Percentiles rank a stretch among this genome's conserved stretches.
Evolutionary conservation across 2,888 invertebrate genomes (phyloP).

Genomic region (Rhingia campestris): DNA sequence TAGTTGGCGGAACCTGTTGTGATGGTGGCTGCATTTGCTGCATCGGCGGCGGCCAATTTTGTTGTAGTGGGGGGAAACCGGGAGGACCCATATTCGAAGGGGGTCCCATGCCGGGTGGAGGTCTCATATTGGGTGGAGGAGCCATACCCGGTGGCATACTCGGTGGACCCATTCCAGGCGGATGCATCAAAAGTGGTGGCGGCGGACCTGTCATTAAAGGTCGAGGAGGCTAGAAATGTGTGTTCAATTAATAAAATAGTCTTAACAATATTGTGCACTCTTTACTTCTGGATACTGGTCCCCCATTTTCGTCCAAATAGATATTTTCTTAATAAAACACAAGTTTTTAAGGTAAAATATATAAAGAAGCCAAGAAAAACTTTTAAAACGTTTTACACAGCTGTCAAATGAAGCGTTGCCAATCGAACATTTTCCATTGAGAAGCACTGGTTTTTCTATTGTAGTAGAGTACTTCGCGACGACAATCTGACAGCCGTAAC

Average conservation of each 20-base stretch:
- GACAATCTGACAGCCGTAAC: too few relatives aligned
- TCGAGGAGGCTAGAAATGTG: conserved; percentile 31
- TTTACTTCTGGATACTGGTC: conserved; percentile 79
- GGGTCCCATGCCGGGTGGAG: conserved; percentile 31
- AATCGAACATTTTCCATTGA: background rate
- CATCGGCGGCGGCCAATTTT: conserved; percentile 62
- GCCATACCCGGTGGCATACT: conserved; percentile 57
- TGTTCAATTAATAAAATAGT: background rate
- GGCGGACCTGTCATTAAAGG: conserved; percentile 52
- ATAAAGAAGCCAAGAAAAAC: conserved; percentile 9
- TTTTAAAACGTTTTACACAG: conserved; percentile 11
- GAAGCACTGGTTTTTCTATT: too few relatives aligned
- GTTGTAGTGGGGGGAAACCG: conserved; percentile 48
- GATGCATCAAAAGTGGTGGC: conserved; percentile 64
- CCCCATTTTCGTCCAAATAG: conserved; percentile 75
- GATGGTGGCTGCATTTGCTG: conserved; percentile 49
- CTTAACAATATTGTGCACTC: background rate
- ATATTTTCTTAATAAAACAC: conserved; percentile 7
- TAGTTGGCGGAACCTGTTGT: conserved; percentile 49
- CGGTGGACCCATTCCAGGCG: conserved; percentile 65
- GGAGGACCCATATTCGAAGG: conserved; percentile 49
- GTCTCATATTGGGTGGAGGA: conserved; percentile 49
- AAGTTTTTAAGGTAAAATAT: background rate
- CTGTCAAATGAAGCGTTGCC: conserved; percentile 29
- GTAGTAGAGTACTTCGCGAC: too few relatives aligned